Percentiles rank a stretch among this genome's conserved stretches.
Evolutionary conservation across 2,113 vertebrate species (phyloP).

Genomic region (Piaya cayana): DNA sequence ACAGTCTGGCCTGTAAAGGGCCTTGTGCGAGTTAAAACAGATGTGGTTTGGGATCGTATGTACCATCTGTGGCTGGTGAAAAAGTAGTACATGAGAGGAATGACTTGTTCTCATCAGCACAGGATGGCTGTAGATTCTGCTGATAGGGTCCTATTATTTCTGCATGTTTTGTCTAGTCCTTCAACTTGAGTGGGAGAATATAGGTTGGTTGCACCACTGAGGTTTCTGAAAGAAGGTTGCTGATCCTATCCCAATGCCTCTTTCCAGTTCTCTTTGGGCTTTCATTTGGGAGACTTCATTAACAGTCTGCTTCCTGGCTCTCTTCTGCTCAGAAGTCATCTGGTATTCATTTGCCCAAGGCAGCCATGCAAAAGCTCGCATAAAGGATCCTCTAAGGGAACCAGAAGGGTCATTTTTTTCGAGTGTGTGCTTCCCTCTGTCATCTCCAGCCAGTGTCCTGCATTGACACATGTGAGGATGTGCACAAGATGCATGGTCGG

Average conservation of each 20-base stretch:
- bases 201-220: not conserved
- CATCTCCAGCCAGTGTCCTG: not conserved
- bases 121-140: not conserved
- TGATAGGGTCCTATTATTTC: not conserved
- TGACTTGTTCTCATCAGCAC: not conserved
- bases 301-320: not conserved
- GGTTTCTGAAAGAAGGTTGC: not conserved
- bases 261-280: not conserved
- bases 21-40: not conserved
- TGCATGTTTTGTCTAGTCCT: not conserved
- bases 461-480: fast-evolving
- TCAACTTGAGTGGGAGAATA: not conserved
- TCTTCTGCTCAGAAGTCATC: not conserved
- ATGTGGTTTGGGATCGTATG: not conserved
- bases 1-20: not conserved
- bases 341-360: not conserved
- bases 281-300: not conserved
- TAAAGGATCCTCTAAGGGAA: not conserved
- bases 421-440: not conserved
- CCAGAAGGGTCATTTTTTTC: not conserved
- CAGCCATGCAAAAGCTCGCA: not conserved
- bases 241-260: not conserved
- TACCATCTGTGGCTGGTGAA: not conserved
- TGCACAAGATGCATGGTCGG: fast-evolving
- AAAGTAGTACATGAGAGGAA: not conserved